Evolutionary conservation across 1,140 invertebrate species (phyloP).

Genomic region (Aradophagus sp.): DNA sequence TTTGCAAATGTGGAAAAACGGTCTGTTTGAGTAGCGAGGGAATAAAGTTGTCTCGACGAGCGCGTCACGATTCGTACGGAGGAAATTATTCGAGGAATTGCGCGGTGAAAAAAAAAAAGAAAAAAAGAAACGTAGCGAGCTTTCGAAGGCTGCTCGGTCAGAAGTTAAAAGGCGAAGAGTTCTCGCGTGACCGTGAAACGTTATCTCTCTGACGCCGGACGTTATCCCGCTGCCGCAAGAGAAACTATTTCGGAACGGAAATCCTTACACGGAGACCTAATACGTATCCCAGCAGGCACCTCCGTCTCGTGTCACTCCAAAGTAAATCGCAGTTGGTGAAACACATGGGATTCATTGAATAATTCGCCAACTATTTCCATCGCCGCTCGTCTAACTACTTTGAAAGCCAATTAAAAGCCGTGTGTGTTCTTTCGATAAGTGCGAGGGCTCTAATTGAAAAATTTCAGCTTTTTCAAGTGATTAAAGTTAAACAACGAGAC

Average conservation of each 20-base stretch:
- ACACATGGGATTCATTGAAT: slow-evolving; percentile 44
- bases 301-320: slow-evolving; percentile 39
- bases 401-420: slow-evolving; percentile 21
- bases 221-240: slow-evolving; percentile 53
- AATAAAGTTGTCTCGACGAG: no score
- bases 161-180: slow-evolving; percentile 66
- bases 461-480: no score
- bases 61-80: no score
- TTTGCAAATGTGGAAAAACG: no score
- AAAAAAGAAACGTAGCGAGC: slow-evolving; percentile 22
- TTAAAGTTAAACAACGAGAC: no score
- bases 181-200: slow-evolving; percentile 69
- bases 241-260: slow-evolving; percentile 61
- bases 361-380: slow-evolving; percentile 51
- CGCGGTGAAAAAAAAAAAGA: no score
- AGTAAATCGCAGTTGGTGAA: slow-evolving; percentile 51
- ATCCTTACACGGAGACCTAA: slow-evolving; percentile 52
- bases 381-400: slow-evolving; percentile 16
- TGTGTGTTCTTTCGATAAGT: slow-evolving; percentile 13
- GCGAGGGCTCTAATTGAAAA: no score
- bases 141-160: slow-evolving; percentile 44
- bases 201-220: slow-evolving; percentile 59
- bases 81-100: slow-evolving; percentile 6
- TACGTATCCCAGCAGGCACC: slow-evolving; percentile 42
- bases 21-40: no score